phyloP scores from a whole-genome alignment of 2,113 vertebrate genomes.

The Clarias gariepinus region DNA sequence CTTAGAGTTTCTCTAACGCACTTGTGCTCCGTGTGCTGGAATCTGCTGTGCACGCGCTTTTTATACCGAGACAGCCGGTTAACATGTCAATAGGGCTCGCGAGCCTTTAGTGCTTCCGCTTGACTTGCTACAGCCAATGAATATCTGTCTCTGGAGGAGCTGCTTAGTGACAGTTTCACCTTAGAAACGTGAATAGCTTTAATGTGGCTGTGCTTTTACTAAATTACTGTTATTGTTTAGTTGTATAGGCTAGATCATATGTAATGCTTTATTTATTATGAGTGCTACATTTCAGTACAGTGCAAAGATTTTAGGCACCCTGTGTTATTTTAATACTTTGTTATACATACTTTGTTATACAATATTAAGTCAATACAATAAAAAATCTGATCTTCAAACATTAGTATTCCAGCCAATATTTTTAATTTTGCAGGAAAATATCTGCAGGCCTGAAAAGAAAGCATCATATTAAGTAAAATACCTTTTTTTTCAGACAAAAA shows the following conservation, averaged over 20 bases:
- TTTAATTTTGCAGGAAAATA: no score
- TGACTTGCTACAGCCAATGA: conserved; percentile 48
- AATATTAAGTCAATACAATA: no score
- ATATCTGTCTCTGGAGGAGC: neutral
- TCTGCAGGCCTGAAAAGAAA: no score
- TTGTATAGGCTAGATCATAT: neutral
- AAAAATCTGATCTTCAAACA: no score
- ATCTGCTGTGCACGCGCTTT: conserved; percentile 46
- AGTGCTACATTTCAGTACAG: no score
- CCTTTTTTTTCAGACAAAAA: no score
- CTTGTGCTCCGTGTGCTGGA: conserved; percentile 52
- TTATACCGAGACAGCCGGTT: conserved; percentile 75
- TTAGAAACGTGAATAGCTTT: neutral
- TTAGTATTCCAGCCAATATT: no score
- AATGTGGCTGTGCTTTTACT: neutral
- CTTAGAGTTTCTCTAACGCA: conserved; percentile 40
- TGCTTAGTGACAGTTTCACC: neutral
- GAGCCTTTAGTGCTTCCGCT: conserved; percentile 52
- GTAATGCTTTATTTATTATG: no score
- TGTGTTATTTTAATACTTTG: no score
- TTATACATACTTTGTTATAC: no score
- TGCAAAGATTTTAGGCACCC: no score
- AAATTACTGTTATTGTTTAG: neutral
- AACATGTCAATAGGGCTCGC: conserved; percentile 74
- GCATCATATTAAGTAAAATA: no score